A percentile compares a stretch with the other conserved stretches of the same genome.
Conservation (phyloP, 2,113 vertebrate genomes). For the Tupaia chinensis region DNA sequence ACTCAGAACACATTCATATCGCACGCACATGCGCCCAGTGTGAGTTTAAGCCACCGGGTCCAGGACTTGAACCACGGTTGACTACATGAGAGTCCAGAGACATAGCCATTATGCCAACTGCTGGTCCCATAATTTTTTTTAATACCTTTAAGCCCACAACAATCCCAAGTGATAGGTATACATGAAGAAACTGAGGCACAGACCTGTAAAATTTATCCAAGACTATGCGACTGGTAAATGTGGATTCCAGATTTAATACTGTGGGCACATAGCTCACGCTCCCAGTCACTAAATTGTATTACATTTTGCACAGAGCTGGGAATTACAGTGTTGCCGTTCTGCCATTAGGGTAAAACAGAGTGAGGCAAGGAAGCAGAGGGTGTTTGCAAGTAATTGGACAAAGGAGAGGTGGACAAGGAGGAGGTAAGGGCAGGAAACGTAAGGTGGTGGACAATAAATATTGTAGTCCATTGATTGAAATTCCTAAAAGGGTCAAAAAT, state of each 20-base stretch:
- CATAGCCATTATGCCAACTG: no score
- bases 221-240: neutral
- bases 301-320: neutral
- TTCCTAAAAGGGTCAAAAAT: neutral
- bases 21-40: no score
- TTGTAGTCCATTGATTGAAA: neutral
- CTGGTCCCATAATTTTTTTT: neutral
- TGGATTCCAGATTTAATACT: neutral
- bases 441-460: neutral
- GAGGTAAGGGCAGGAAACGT: neutral
- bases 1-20: neutral
- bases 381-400: neutral
- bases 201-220: neutral
- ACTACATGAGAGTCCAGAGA: no score
- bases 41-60: no score
- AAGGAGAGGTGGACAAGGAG: neutral
- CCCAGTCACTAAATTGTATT: neutral
- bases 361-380: neutral
- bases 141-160: neutral
- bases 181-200: neutral
- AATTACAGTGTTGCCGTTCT: neutral
- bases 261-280: neutral
- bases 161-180: neutral
- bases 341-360: neutral
- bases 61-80: no score